A percentile compares a stretch with the other conserved stretches of the same genome.
These are phyloP conservation scores for Tyrophagus putrescentiae DNA, from an alignment of 1,140 invertebrate genomes.

Conservation along the genomic window DNA sequence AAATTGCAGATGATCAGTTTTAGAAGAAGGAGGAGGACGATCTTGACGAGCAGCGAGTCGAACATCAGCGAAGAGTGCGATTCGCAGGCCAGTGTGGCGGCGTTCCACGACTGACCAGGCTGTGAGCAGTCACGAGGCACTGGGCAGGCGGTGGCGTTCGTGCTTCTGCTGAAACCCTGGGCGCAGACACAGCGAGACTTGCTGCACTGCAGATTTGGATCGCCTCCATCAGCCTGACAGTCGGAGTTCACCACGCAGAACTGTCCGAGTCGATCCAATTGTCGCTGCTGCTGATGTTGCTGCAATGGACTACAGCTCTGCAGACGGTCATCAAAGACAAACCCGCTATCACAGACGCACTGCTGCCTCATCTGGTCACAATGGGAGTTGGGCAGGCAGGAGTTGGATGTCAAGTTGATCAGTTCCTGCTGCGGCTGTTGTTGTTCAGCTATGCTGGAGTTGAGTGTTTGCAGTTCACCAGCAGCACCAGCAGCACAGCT, in stretches of 20 bases:
- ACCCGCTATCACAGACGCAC: too few relatives aligned
- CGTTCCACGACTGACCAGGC: not conserved
- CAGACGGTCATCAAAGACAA: too few relatives aligned
- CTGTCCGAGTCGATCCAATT: not conserved
- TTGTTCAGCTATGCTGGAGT: too few relatives aligned
- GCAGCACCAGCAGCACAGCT: too few relatives aligned
- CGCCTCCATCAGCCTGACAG: not conserved
- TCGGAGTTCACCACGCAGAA: not conserved
- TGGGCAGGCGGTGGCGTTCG: too few relatives aligned
- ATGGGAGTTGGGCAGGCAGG: not conserved
- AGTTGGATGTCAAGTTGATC: not conserved
- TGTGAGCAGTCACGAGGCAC: too few relatives aligned
- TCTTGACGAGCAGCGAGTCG: not conserved
- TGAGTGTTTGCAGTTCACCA: too few relatives aligned
- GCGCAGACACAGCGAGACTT: not conserved
- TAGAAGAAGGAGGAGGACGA: not conserved
- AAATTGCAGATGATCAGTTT: not conserved
- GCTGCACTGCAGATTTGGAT: conserved; percentile 5
- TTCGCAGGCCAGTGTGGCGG: not conserved
- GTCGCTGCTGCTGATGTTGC: too few relatives aligned
- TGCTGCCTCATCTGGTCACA: not conserved
- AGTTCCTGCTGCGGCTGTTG: too few relatives aligned
- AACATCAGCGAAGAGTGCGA: not conserved
- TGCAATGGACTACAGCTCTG: too few relatives aligned
- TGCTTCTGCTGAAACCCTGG: too few relatives aligned